Conservation (phyloP, 2,113 vertebrate genomes). For the Perccottus glenii region DNA sequence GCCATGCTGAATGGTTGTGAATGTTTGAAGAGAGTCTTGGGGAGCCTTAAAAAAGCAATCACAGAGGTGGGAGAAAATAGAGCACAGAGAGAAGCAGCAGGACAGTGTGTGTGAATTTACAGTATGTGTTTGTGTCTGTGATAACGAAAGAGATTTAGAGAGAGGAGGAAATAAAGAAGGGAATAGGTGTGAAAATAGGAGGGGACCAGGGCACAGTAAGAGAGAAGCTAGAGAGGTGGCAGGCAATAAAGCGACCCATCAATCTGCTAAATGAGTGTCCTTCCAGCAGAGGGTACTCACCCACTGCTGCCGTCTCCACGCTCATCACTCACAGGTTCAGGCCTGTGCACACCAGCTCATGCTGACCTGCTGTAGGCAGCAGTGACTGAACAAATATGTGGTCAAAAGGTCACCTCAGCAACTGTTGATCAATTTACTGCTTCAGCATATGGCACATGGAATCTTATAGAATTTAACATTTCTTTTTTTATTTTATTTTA, state of each 20-base stretch:
- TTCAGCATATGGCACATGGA: neutral
- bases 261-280: slow-evolving; percentile 74
- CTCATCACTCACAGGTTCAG: slow-evolving; percentile 65
- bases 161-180: slow-evolving; percentile 51
- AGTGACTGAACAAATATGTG: slow-evolving; percentile 32
- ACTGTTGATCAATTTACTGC: slow-evolving; percentile 9
- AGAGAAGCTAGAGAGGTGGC: slow-evolving; percentile 57
- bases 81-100: neutral
- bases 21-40: neutral
- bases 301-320: slow-evolving; percentile 51
- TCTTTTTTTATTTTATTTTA: no score
- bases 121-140: slow-evolving; percentile 30
- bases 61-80: slow-evolving; percentile 24
- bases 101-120: slow-evolving; percentile 29
- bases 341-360: slow-evolving; percentile 15
- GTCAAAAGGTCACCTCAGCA: slow-evolving; percentile 28
- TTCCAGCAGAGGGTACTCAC: slow-evolving; percentile 61
- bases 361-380: slow-evolving; percentile 21
- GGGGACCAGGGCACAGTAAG: slow-evolving; percentile 47
- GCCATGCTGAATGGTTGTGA: neutral
- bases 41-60: slow-evolving; percentile 52
- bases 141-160: slow-evolving; percentile 21
- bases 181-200: slow-evolving; percentile 52
- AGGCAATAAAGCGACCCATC: slow-evolving; percentile 74
- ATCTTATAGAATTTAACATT: neutral